Evolutionary conservation across 2,113 vertebrate species (phyloP).

Genomic region (Mesitornis unicolor): DNA sequence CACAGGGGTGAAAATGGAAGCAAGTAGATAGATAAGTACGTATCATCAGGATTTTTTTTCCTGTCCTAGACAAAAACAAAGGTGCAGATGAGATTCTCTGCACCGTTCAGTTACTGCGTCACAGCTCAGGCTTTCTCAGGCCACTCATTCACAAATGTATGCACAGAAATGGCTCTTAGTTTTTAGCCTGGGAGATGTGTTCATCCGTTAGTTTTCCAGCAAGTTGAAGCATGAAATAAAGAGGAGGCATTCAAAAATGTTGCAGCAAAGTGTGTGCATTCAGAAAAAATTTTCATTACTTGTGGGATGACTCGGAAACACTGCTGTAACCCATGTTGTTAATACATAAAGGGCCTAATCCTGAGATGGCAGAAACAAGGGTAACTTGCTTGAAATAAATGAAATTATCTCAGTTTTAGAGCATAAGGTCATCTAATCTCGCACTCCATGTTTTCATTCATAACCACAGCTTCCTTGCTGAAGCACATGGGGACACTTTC

Average conservation of each 20-base stretch:
- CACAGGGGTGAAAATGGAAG: not conserved
- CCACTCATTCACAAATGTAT: not conserved
- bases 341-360: not conserved
- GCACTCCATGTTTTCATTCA: not conserved
- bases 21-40: not conserved
- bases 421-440: not conserved
- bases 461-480: not conserved
- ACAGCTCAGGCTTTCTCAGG: not conserved
- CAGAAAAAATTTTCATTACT: not conserved
- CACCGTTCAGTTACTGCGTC: accelerated
- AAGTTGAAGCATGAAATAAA: not conserved
- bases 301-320: not conserved
- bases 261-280: not conserved
- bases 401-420: not conserved
- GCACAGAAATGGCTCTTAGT: not conserved
- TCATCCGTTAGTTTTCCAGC: not conserved
- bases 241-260: not conserved
- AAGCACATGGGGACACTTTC: not conserved
- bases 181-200: not conserved
- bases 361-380: not conserved
- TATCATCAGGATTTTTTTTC: not conserved
- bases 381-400: not conserved
- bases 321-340: not conserved
- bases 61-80: not conserved
- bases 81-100: not conserved